A percentile compares a stretch with the other conserved stretches of the same genome.
phyloP scores from a whole-genome alignment of 2,888 invertebrate genomes.

The Pinctada fucata region DNA sequence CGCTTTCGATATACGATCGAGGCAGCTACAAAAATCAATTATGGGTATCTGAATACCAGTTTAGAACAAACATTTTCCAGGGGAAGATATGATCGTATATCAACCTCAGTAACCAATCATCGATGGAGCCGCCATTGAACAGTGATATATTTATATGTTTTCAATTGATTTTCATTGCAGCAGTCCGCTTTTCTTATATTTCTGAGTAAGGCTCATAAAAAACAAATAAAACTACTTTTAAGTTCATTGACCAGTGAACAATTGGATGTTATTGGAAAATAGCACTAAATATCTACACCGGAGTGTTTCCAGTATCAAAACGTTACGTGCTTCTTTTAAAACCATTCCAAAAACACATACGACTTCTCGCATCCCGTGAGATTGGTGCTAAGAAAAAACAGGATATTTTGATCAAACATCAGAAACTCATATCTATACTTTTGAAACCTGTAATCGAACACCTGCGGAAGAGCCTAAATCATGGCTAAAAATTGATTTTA shows the following conservation, averaged over 20 bases:
- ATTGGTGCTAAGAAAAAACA: not conserved
- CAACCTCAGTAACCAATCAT: slow-evolving; percentile 10
- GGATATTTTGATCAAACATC: not conserved
- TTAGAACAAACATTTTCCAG: slow-evolving; percentile 29
- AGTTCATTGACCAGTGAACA: slow-evolving; percentile 12
- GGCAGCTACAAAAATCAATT: slow-evolving; percentile 12
- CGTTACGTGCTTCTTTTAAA: not conserved
- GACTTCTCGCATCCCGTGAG: slow-evolving; percentile 1
- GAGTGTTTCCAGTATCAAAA: not conserved
- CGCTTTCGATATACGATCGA: slow-evolving; percentile 7
- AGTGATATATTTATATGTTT: too few species aligned
- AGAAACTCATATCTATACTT: not conserved
- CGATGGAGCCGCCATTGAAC: too few species aligned
- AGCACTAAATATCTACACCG: slow-evolving; percentile 26
- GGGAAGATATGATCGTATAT: slow-evolving; percentile 21
- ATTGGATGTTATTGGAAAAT: slow-evolving; percentile 27
- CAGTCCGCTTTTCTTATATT: slow-evolving; percentile 8
- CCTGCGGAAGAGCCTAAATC: not conserved
- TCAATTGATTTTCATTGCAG: not conserved
- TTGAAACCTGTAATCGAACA: not conserved
- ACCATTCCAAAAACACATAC: not conserved
- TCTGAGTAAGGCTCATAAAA: not conserved
- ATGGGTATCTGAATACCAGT: slow-evolving; percentile 23
- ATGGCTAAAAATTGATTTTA: not conserved
- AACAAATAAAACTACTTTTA: slow-evolving; percentile 11